Evolutionary conservation across 92 coral and sea anemone species (phyloP), one percentile per base, ranked within the genome.

Genomic region (Heliopora coerulea): DNA sequence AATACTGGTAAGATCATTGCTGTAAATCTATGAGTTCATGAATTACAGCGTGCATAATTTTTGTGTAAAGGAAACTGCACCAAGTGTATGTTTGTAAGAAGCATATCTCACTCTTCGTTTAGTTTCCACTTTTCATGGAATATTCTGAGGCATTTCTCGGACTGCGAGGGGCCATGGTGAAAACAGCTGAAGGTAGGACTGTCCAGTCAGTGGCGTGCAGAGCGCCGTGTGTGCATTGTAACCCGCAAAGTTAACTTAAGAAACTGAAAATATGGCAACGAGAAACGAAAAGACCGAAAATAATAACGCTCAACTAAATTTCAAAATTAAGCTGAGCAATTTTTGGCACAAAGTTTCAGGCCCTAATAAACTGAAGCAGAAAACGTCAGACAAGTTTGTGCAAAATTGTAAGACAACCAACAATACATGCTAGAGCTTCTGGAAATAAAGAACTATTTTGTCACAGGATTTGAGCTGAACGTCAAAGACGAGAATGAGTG

Each of bases 61-160:
- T 46, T 46, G 52, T 46, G 52, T 8, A 8, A 10, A 46, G 15
- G 52, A 46, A 46, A 15, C n/a, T n/a, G 31, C 11, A 14, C 19
- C 37, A 8, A 33, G 31, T n/a, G 13, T 73, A 5, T 32, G 8
- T 50, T 40, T 26, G 27, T 17, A 58, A 39, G 10, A 62, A 26
- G 10, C 17, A 33, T 26, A 8, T 56, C 42, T 62, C 58, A 3
- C 0, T 49, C 41, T 76, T 49, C 32, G 26, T 52, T 85, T 84
- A 93, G 98, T 93, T 93, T 57, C 98, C 98, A 1, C 74, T 93
- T 66, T 93, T 93, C 77, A 82, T 86, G 66, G 92, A 93, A 66
- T 90, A 93, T 75, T 83, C 89, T 62, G 87, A 83, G 42, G 89
- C 79, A 24, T 91, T 90, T 68, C 64, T 88, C 70, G 91, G 89